Percentiles rank a stretch among this genome's conserved stretches.
Evolutionary conservation across 2,888 invertebrate species (phyloP).

Genomic region (Acronicta aceris): DNA sequence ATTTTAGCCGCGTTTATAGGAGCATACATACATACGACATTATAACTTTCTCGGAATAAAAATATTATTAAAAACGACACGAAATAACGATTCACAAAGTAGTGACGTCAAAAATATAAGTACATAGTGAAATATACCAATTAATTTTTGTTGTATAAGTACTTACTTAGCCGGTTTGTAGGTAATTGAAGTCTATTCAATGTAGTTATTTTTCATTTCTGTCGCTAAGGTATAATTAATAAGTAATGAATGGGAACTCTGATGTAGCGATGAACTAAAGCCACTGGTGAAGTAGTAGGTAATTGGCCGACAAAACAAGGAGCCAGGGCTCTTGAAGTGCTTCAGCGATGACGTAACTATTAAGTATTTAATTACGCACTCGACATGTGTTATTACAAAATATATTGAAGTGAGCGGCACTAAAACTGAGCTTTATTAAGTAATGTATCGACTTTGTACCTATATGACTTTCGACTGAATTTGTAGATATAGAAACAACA

Average conservation of each 20-base stretch:
- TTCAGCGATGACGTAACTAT: constrained; percentile 34
- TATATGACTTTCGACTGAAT: not conserved
- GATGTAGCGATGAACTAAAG: not conserved
- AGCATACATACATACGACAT: constrained; percentile 41
- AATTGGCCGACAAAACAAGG: constrained; percentile 18
- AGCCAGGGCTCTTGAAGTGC: constrained; percentile 13
- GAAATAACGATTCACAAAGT: not conserved
- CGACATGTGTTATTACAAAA: constrained; percentile 32
- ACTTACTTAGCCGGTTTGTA: too few species aligned
- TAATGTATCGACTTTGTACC: constrained; percentile 1
- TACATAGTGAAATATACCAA: constrained; percentile 10
- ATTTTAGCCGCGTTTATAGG: constrained; percentile 40
- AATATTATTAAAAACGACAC: constrained; percentile 3
- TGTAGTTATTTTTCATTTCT: constrained; percentile 24
- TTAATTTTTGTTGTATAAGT: constrained; percentile 17
- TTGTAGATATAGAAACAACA: not conserved
- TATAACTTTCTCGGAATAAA: constrained; percentile 38
- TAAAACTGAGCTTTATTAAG: not conserved
- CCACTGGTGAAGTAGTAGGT: constrained; percentile 8
- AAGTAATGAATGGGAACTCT: constrained; percentile 31
- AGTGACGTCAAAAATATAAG: not conserved
- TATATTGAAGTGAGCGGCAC: constrained; percentile 12
- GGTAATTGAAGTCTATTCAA: constrained; percentile 20
- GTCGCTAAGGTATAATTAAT: constrained; percentile 26
- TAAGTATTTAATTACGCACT: constrained; percentile 40